Percentiles rank a stretch among this genome's conserved stretches.
These are phyloP conservation scores for Prunella himalayana DNA, from an alignment of 2,113 vertebrate genomes.

Conservation along the genomic window DNA sequence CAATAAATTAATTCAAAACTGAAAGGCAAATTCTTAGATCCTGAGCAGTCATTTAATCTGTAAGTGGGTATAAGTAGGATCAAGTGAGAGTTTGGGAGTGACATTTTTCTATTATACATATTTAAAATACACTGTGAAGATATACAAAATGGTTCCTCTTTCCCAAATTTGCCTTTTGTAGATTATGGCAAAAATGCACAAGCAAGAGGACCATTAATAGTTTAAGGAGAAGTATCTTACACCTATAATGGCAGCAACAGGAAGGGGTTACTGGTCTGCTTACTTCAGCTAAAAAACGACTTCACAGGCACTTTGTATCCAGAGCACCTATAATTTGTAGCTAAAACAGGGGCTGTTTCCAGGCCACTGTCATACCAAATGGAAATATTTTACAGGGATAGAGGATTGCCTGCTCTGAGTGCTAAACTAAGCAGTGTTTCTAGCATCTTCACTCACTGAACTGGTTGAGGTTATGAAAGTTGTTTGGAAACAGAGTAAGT, in stretches of 20 bases:
- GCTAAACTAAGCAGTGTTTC: background rate
- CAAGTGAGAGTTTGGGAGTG: background rate
- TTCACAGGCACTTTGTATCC: background rate
- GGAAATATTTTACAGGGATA: background rate
- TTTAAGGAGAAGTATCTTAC: background rate
- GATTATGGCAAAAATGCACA: background rate
- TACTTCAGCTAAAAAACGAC: background rate
- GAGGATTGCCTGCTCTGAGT: background rate
- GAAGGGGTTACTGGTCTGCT: background rate
- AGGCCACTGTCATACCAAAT: background rate
- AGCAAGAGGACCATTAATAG: background rate
- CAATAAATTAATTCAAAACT: background rate
- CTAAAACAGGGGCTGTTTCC: background rate
- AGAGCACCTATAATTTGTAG: background rate
- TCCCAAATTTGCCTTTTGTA: background rate
- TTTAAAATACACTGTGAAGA: background rate
- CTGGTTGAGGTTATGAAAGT: background rate
- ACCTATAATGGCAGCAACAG: accelerated
- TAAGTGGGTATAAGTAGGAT: background rate
- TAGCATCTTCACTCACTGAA: background rate
- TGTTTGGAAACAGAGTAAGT: background rate
- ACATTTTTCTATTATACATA: background rate
- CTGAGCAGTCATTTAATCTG: background rate
- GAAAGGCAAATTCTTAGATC: background rate
- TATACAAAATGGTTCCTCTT: background rate